Evolutionary conservation across 2,888 invertebrate species (phyloP), one percentile per base, ranked within the genome.

Genomic region (Diaprepes abbreviatus): DNA sequence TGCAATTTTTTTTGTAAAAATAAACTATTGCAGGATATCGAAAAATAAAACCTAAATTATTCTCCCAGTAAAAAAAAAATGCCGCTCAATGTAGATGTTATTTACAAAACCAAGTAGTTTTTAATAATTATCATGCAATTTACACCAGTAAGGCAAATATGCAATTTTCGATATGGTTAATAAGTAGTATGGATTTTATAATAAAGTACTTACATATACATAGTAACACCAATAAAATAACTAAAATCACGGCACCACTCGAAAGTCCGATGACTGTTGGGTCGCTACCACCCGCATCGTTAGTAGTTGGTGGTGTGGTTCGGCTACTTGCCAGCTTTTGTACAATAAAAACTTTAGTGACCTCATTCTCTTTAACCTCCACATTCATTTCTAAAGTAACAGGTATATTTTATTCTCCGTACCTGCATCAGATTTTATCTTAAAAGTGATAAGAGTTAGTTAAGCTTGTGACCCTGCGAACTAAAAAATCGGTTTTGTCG

Each of bases 371-470:
- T 24, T 48, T 57, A 31, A 65, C 65, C 19, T 65, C 57, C 33
- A 48, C 65, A 48, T 45, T 57, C 65, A 65, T 65, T 48, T 65
- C 57, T 65, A 19, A 31, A 58, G 10, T 58, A n/a, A 58, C 58
- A 58, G 40, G 40, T 58, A 24, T 31, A 58, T 43, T 40, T 40
- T 33, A 7, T 17, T 21, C 17, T 50, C n/a, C 36, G 40, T 43
- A 31, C 16, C 28, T 43, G 31, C 31, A 31, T 17, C 48, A 43
- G 24, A 31, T 58, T 58, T 58, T 58, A 58, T 58, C 58, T 58
- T 17, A 31, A 50, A 43, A 43, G 43, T 58, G 58, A 58, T 58
- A 58, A 58, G 58, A 58, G 16, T 21, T 58, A 58, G 31, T 58
- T 43, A 43, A 31, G 9, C 40, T 24, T 58, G 14, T 17, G 24